A percentile compares a stretch with the other conserved stretches of the same genome.
Conservation (phyloP, 2,888 invertebrate species). For the Nomada goodeniana region DNA sequence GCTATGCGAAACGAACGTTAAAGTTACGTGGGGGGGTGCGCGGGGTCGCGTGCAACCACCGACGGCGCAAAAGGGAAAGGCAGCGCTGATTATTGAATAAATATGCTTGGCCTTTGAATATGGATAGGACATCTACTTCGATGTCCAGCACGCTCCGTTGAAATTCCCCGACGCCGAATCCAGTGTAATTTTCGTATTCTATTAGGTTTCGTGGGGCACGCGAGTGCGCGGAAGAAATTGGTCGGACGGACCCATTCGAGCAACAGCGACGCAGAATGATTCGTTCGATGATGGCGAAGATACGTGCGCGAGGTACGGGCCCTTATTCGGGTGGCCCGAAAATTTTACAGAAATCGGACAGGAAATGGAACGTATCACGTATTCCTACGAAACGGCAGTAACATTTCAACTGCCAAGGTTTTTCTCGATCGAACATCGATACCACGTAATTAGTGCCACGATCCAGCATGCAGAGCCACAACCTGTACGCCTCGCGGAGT, state of each 20-base stretch:
- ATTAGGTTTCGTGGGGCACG: slow-evolving; percentile 48
- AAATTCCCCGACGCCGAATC: slow-evolving; percentile 20
- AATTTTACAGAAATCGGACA: too few relatives aligned
- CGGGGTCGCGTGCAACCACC: slow-evolving; percentile 45
- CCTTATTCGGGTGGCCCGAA: too few relatives aligned
- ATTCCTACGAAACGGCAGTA: slow-evolving; percentile 5
- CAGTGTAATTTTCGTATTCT: slow-evolving; percentile 48
- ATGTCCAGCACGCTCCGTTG: slow-evolving; percentile 29
- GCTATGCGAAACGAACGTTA: slow-evolving; percentile 16
- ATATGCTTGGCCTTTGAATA: slow-evolving; percentile 43
- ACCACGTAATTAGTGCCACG: slow-evolving; percentile 38
- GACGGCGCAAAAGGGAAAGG: slow-evolving; percentile 25
- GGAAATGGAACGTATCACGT: too few relatives aligned
- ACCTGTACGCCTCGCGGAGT: slow-evolving; percentile 56
- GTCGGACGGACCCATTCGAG: slow-evolving; percentile 10
- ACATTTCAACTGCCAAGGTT: slow-evolving; percentile 13
- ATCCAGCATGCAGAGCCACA: slow-evolving; percentile 52
- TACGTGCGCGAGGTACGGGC: too few relatives aligned
- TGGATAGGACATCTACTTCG: slow-evolving; percentile 34
- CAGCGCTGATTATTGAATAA: slow-evolving; percentile 52
- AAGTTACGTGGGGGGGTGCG: slow-evolving; percentile 21
- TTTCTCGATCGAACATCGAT: slow-evolving; percentile 50
- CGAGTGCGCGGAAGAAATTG: slow-evolving; percentile 37
- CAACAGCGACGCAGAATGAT: neutral
- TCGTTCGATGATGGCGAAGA: neutral